Conservation (phyloP, 2,888 invertebrate species). For the Parnassius orleans region DNA sequence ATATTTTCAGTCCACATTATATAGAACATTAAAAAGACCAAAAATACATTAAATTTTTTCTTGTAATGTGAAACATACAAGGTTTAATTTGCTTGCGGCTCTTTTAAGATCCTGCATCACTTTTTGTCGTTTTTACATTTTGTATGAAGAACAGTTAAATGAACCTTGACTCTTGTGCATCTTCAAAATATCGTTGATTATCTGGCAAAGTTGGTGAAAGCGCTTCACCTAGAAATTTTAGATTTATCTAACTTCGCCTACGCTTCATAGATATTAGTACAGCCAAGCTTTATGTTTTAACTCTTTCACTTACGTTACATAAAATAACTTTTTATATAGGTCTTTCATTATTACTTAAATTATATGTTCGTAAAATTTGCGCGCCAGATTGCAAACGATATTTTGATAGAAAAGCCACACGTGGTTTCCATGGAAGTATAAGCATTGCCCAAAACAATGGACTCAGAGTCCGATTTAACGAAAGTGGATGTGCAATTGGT, state of each 20-base stretch:
- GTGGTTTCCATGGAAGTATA: slow-evolving; percentile 25
- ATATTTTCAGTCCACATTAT: not conserved
- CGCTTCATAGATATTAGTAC: slow-evolving; percentile 25
- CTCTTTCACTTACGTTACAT: slow-evolving; percentile 19
- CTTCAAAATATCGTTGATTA: slow-evolving; percentile 21
- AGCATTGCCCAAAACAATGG: not conserved
- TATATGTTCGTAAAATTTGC: slow-evolving; percentile 3
- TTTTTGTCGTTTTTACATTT: slow-evolving; percentile 12
- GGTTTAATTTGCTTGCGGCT: not conserved
- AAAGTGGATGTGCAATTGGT: slow-evolving; percentile 27
- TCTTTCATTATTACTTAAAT: slow-evolving; percentile 22
- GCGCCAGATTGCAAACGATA: slow-evolving; percentile 22
- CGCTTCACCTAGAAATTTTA: slow-evolving; percentile 21
- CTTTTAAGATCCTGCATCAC: not conserved
- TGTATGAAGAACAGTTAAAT: not conserved
- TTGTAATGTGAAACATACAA: not conserved
- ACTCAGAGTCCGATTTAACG: not conserved
- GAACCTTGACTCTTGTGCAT: slow-evolving; percentile 1
- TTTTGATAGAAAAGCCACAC: slow-evolving; percentile 12
- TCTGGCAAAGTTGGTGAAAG: slow-evolving; percentile 16
- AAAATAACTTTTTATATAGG: slow-evolving; percentile 12
- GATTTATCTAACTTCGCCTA: slow-evolving; percentile 20
- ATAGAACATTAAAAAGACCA: not conserved
- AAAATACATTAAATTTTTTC: not conserved
- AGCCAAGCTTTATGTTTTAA: slow-evolving; percentile 24